Percentiles rank a stretch among this genome's conserved stretches.
These are phyloP conservation scores for Phoenicopterus ruber DNA, from an alignment of 2,113 vertebrate species.

Conservation along the genomic window DNA sequence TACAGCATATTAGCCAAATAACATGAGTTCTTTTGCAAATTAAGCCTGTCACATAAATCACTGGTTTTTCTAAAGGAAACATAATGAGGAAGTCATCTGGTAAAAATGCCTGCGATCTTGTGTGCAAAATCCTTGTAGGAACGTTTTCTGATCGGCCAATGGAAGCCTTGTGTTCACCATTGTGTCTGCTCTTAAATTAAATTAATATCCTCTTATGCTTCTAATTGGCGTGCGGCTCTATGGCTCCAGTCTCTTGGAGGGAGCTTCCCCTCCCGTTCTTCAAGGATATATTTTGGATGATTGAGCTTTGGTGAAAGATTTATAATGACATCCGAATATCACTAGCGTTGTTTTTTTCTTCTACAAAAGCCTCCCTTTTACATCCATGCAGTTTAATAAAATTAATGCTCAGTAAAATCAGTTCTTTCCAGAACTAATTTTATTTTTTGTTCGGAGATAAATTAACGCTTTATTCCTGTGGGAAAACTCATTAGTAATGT, in stretches of 20 bases:
- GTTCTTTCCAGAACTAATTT: background rate
- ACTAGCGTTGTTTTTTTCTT: background rate
- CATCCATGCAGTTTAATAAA: background rate
- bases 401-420: background rate
- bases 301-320: background rate
- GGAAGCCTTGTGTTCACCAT: background rate
- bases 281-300: background rate
- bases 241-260: background rate
- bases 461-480: background rate
- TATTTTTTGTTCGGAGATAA: background rate
- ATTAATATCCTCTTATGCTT: background rate
- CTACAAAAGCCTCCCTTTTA: background rate
- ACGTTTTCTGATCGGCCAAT: background rate
- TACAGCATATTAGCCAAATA: background rate
- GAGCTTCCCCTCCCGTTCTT: background rate
- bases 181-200: background rate
- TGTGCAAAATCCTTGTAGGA: background rate
- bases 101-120: background rate
- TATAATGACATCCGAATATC: background rate
- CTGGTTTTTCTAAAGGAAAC: background rate
- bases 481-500: background rate
- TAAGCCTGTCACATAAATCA: background rate
- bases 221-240: background rate
- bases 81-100: conserved; percentile 4
- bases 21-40: background rate